Evolutionary conservation across 2,113 vertebrate species (phyloP), one percentile per base, ranked within the genome.

Genomic region (Thunnus thynnus): DNA sequence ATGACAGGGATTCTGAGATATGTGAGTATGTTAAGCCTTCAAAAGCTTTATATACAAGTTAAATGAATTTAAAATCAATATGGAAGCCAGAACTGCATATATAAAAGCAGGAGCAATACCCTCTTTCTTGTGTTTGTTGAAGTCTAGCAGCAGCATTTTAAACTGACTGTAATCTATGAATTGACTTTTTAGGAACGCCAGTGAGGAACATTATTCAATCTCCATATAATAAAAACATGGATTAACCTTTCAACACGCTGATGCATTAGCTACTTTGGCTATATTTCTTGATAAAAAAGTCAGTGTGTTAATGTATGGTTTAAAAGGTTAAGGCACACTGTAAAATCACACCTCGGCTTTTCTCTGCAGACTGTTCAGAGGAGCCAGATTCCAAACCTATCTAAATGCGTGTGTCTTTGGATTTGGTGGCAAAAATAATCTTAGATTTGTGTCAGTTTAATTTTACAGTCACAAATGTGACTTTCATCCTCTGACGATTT

Each of bases 41-140:
- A 73, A 84, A 72, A 88, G 84, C 79, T 83, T 86, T 68, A 86
- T 78, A 81, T 83, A 70, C 78, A 80, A 82, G 82, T 78, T 74
- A 74, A 72, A 87, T 69, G 86, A 86, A 86, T 86, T 80, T 63
- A 47, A 88, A 85, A 80, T 72, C 63, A 58, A 80, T 74, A 18
- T 79, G 67, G 55, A 27, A 71, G 61, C 48, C 61, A 60, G 64
- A 16, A 41, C 72, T 57, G 69, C 58, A 47, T 71, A 76, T 72
- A 74, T 66, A 41, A 69, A 90, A 80, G 30, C 52, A 41, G 57
- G 63, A 75, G 61, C 12, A 11, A 54, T 69, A 54, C 74, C 50
- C 58, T 69, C 22, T 27, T 30, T 78, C 63, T 66, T n/a, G 66
- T 73, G 77, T 61, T 77, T 54, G 50, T 69, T 70, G n/a, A 70